Evolutionary conservation across 2,888 invertebrate genomes (phyloP).

Genomic region (Serripes groenlandicus): DNA sequence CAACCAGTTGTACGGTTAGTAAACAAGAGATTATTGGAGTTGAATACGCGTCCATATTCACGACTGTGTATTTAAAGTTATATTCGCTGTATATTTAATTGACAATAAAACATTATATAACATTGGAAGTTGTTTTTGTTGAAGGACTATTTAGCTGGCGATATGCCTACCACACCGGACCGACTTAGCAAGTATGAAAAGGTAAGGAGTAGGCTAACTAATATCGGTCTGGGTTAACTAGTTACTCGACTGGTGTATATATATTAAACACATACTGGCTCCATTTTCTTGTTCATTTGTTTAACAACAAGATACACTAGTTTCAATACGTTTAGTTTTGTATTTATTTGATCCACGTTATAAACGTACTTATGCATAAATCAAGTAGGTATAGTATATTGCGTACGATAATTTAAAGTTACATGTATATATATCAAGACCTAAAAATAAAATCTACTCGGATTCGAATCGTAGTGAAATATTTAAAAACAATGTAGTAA

Average conservation of each 20-base stretch:
- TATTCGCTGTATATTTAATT: not conserved
- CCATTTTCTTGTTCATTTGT: not conserved
- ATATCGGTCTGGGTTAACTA: not conserved
- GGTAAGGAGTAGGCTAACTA: constrained; percentile 51
- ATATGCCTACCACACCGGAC: constrained; percentile 76
- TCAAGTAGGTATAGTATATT: no score
- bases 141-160: not conserved
- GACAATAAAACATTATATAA: no score
- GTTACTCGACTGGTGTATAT: not conserved
- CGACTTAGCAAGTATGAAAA: constrained; percentile 79
- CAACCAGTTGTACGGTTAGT: not conserved
- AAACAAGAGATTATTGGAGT: not conserved
- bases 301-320: not conserved
- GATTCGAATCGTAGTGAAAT: no score
- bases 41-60: not conserved
- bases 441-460: no score
- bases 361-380: not conserved
- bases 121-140: no score
- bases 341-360: not conserved
- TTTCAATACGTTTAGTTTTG: not conserved
- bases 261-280: not conserved
- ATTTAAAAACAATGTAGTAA: no score
- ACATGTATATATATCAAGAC: no score
- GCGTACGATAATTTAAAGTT: no score
- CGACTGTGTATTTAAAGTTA: not conserved